Conservation (phyloP, 1,140 invertebrate genomes). For the Semibalanus balanoides region DNA sequence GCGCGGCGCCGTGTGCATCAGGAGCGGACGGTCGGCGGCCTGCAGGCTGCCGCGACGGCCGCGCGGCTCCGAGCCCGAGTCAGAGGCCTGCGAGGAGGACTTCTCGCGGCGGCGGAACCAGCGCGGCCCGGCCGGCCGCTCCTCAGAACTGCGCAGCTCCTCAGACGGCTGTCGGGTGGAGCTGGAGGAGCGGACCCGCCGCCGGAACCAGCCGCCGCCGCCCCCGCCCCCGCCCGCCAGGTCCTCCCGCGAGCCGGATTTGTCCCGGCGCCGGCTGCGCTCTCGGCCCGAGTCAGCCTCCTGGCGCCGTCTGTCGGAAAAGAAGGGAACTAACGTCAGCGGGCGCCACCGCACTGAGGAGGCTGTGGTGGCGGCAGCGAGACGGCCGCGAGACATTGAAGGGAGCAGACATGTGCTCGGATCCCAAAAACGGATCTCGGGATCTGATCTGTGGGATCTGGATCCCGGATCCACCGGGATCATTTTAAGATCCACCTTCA, state of each 20-base stretch:
- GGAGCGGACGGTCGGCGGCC: slow-evolving; percentile 27
- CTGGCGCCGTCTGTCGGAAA: slow-evolving; percentile 17
- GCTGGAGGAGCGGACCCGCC: slow-evolving; percentile 38
- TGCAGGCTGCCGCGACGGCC: slow-evolving; percentile 22
- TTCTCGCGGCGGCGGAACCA: slow-evolving; percentile 22
- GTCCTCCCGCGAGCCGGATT: slow-evolving; percentile 2
- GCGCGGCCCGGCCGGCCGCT: not conserved
- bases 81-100: slow-evolving; percentile 27
- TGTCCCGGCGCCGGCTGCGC: slow-evolving; percentile 4
- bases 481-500: no score
- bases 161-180: slow-evolving; percentile 31
- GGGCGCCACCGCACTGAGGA: no score
- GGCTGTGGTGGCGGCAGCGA: no score
- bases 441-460: no score
- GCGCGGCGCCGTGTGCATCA: slow-evolving; percentile 27
- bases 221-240: slow-evolving; percentile 49
- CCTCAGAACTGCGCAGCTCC: not conserved
- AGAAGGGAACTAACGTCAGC: no score
- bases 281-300: slow-evolving; percentile 39
- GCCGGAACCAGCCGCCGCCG: slow-evolving; percentile 60
- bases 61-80: slow-evolving; percentile 26
- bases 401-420: no score
- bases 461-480: no score
- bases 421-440: no score
- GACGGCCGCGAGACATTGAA: no score